Base-by-base conservation (phyloP, 2,888 invertebrate species). In the Mycalesis mineus region DNA sequence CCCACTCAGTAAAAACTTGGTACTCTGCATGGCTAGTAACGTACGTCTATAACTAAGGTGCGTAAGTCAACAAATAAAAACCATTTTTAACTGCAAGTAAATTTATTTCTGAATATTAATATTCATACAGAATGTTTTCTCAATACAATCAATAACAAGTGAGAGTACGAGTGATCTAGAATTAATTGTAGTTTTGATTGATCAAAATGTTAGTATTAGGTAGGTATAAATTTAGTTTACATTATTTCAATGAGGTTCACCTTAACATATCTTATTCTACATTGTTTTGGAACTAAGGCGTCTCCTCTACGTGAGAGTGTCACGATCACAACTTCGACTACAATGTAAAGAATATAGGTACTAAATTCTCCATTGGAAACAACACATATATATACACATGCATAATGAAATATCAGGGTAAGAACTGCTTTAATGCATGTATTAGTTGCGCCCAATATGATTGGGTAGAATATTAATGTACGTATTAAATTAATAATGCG, bases 21-120 rank as follows among this genome's bases (percentile, higher is more conserved):
- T n/a, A n/a, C n/a, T n/a, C n/a, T n/a, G n/a, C n/a, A n/a, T n/a
- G n/a, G n/a, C n/a, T n/a, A n/a, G n/a, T n/a, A n/a, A n/a, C n/a
- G n/a, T n/a, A n/a, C n/a, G n/a, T n/a, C n/a, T n/a, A n/a, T n/a
- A 22, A 4, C 22, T 22, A 22, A 22, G 22, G 22, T 22, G 22
- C 22, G 22, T 2, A 4, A 22, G 22, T 5, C 22, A 7, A 2
- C 4, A 13, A 53, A 39, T 49, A 29, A 50, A 36, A 51, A 48
- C 4, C 28, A 9, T 42, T 41, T 22, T n/a, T 51, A 61, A 61
- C 61, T 55, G 58, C 47, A 61, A 54, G 61, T 61, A 61, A 56
- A 61, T 61, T 61, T 61, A 61, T 58, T 61, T 53, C 51, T 42
- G 41, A 61, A 58, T 55, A 55, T n/a, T n/a, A n/a, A n/a, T 47